Evolutionary conservation across 2,113 vertebrate genomes (phyloP).

Genomic region (Trachemys scripta): DNA sequence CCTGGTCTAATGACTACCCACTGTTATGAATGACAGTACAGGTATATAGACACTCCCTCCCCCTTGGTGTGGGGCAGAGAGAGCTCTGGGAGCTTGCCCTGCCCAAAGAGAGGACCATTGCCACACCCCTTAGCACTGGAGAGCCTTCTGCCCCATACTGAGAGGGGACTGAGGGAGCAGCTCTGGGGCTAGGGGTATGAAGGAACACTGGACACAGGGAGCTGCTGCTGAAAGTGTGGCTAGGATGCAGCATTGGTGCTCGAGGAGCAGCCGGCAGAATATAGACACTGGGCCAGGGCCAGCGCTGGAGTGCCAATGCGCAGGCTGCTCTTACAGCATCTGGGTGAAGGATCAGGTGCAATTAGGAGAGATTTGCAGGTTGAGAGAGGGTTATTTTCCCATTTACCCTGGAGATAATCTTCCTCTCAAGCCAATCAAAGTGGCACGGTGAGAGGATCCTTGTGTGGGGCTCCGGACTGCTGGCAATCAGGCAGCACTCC

Average conservation of each 20-base stretch:
- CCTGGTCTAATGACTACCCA: neutral
- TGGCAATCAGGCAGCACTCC: neutral
- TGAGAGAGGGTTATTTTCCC: neutral
- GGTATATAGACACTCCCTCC: too few relatives aligned
- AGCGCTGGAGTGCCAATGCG: too few relatives aligned
- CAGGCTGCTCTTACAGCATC: neutral
- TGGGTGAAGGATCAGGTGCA: neutral
- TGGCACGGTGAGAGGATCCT: neutral
- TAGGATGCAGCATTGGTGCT: neutral
- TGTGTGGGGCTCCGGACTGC: neutral
- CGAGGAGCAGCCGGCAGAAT: neutral
- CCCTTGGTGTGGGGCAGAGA: neutral
- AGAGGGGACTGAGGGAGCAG: neutral
- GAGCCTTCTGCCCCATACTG: neutral
- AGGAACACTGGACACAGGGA: neutral
- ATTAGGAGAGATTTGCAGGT: conserved; percentile 1
- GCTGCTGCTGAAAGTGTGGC: neutral
- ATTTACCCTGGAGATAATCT: neutral
- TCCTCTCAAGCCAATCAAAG: neutral
- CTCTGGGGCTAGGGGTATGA: neutral
- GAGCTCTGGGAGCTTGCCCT: neutral
- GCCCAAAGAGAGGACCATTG: neutral
- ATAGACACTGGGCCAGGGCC: too few relatives aligned
- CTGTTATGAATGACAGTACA: neutral
- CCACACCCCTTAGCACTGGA: neutral